Evolutionary conservation across 2,113 vertebrate species (phyloP).

Genomic region (Hirundichthys speculiger): DNA sequence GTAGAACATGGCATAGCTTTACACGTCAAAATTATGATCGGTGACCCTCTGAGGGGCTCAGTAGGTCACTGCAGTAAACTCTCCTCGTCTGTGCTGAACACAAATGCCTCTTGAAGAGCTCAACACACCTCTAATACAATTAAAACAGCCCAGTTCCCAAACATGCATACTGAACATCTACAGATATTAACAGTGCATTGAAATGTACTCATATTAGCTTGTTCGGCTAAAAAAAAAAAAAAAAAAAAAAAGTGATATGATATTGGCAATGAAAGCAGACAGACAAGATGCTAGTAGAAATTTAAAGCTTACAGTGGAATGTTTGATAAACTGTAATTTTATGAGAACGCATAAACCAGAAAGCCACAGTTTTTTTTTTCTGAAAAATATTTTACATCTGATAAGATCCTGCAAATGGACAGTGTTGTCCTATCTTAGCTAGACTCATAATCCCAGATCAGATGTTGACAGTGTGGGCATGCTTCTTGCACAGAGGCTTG

Average conservation of each 20-base stretch:
- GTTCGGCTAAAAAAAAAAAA: slow-evolving; percentile 8
- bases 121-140: slow-evolving; percentile 20
- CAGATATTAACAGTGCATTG: slow-evolving; percentile 24
- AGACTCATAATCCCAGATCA: slow-evolving; percentile 64
- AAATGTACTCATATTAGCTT: slow-evolving; percentile 27
- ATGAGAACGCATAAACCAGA: slow-evolving; percentile 1
- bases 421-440: neutral
- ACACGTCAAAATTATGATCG: slow-evolving; percentile 1
- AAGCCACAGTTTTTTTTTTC: neutral
- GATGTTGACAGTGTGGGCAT: slow-evolving; percentile 91
- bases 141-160: slow-evolving; percentile 48
- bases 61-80: slow-evolving; percentile 48
- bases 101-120: slow-evolving; percentile 30
- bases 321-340: slow-evolving; percentile 29
- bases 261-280: slow-evolving; percentile 12
- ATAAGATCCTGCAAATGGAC: slow-evolving; percentile 18
- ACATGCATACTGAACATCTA: slow-evolving; percentile 30
- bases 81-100: slow-evolving; percentile 23
- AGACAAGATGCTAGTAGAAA: slow-evolving; percentile 17
- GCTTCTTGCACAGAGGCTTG: slow-evolving; percentile 98
- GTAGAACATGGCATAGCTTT: neutral
- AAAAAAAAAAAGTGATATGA: slow-evolving; percentile 7
- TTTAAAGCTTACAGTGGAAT: slow-evolving; percentile 23
- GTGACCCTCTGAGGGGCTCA: slow-evolving; percentile 33
- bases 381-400: slow-evolving; percentile 39